Percentiles rank a stretch among this genome's conserved stretches.
Conservation (phyloP, 53 echinoderm and acorn worm genomes). For the Henricia sp. region DNA sequence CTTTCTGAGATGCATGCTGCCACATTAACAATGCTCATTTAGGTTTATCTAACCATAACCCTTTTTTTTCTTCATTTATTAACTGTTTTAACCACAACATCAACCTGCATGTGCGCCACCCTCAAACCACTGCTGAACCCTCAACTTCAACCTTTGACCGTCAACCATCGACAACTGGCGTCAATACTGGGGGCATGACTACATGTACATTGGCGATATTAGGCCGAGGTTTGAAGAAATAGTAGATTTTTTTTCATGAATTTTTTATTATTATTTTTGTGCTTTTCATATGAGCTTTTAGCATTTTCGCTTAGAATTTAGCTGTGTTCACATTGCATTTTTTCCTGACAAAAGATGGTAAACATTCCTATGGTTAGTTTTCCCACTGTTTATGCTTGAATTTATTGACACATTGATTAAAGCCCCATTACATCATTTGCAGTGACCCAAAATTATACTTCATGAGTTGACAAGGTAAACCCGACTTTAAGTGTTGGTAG, state of each 20-base stretch:
- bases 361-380: too few species aligned
- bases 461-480: too few species aligned
- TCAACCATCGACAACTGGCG: conserved; percentile 12
- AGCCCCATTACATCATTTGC: neutral
- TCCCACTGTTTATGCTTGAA: neutral
- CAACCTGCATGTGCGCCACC: conserved; percentile 19
- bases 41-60: neutral
- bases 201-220: conserved; percentile 3
- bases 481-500: too few species aligned
- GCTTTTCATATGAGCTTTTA: neutral
- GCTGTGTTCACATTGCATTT: neutral
- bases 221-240: conserved; percentile 44
- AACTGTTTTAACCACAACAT: neutral
- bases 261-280: conserved; percentile 18
- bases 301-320: neutral
- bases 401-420: neutral
- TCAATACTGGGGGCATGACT: neutral
- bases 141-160: conserved; percentile 42
- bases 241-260: neutral
- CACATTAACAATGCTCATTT: too few species aligned
- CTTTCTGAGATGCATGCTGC: too few species aligned
- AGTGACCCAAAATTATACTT: too few species aligned
- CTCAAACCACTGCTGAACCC: conserved; percentile 16
- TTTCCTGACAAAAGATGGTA: neutral
- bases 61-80: neutral